Percentiles rank a stretch among this genome's conserved stretches.
phyloP scores from a whole-genome alignment of 2,113 vertebrate species.

The Ictalurus furcatus region DNA sequence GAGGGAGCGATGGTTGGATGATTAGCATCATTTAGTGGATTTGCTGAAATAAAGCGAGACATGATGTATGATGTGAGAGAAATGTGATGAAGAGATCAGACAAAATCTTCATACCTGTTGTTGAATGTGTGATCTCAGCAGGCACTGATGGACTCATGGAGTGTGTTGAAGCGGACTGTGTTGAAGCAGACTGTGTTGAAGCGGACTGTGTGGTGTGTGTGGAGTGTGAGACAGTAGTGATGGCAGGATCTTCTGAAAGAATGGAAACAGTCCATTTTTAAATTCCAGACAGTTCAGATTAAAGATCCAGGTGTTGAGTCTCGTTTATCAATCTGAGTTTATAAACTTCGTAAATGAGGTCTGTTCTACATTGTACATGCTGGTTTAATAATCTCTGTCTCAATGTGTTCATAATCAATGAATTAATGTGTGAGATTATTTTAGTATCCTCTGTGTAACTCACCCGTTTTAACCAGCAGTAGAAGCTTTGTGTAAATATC shows the following conservation, averaged over 20 bases:
- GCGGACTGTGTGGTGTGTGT: background rate
- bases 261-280: background rate
- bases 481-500: slow-evolving; percentile 49
- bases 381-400: too few species aligned
- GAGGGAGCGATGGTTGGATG: background rate
- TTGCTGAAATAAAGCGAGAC: background rate
- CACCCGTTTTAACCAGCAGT: slow-evolving; percentile 57
- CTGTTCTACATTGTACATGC: too few species aligned
- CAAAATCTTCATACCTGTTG: background rate
- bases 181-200: too few species aligned
- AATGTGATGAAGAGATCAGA: background rate
- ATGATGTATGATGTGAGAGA: background rate
- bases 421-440: background rate
- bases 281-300: background rate
- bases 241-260: background rate
- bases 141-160: background rate
- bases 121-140: background rate
- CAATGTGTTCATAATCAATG: too few species aligned
- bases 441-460: background rate
- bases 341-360: too few species aligned
- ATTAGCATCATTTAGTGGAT: background rate
- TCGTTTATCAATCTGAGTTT: too few species aligned
- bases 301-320: background rate
- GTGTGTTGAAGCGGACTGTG: background rate
- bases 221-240: background rate